A percentile compares a stretch with the other conserved stretches of the same genome.
These are phyloP conservation scores for Melanocharis versteri DNA, from an alignment of 2,113 vertebrate genomes.

Conservation along the genomic window DNA sequence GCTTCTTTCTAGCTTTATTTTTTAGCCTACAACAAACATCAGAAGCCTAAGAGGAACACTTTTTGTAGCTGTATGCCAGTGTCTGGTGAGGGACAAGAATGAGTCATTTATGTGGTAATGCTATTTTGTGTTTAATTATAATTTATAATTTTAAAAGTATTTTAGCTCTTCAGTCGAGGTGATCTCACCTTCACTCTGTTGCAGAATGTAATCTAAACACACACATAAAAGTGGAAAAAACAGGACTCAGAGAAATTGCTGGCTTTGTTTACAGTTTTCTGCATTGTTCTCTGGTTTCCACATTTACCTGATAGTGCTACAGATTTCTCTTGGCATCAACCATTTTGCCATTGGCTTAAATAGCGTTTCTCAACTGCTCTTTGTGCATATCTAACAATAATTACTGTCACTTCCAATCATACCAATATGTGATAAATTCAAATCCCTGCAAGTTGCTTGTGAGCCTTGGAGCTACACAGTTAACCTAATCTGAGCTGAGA, in stretches of 20 bases:
- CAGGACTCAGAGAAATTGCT: neutral
- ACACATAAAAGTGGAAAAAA: neutral
- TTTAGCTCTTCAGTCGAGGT: neutral
- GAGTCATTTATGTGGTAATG: neutral
- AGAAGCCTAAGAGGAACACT: neutral
- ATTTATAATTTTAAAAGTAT: neutral
- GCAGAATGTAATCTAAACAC: neutral
- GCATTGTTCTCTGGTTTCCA: neutral
- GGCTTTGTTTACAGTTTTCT: neutral
- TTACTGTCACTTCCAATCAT: neutral
- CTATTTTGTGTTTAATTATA: neutral
- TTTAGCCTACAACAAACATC: neutral
- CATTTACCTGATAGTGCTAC: neutral
- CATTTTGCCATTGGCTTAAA: neutral
- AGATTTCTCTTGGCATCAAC: neutral
- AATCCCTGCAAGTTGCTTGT: neutral
- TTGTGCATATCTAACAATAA: neutral
- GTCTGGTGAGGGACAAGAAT: neutral
- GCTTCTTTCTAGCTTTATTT: neutral
- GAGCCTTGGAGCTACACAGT: neutral
- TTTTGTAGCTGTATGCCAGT: neutral
- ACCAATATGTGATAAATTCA: neutral
- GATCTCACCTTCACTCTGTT: neutral
- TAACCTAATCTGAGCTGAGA: neutral
- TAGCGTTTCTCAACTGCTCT: neutral